A percentile compares a stretch with the other conserved stretches of the same genome.
phyloP scores from a whole-genome alignment of 2,888 invertebrate species.

The Brenthis ino region DNA sequence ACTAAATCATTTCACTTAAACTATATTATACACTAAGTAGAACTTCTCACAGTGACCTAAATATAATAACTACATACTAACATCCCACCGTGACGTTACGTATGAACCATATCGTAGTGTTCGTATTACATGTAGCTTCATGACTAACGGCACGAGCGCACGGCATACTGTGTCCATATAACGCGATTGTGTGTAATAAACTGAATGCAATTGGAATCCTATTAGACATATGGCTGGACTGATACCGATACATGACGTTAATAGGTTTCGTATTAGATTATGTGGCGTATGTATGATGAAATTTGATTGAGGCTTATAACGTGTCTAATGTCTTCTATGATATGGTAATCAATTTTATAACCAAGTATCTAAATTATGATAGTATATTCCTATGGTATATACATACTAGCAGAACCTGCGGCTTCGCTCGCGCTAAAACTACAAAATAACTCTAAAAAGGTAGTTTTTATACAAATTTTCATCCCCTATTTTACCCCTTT shows the following conservation, averaged over 20 bases:
- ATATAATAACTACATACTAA: too few species aligned
- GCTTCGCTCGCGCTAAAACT: too few species aligned
- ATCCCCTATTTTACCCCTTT: too few species aligned
- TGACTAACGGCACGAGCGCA: constrained; percentile 48
- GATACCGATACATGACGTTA: constrained; percentile 63
- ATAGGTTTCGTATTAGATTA: constrained; percentile 66
- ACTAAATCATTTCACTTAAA: too few species aligned
- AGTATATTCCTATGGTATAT: too few species aligned
- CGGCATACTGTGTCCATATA: constrained; percentile 48
- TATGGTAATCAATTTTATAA: constrained; percentile 7
- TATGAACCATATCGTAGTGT: constrained; percentile 8
- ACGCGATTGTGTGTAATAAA: constrained; percentile 72
- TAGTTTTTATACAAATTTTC: too few species aligned
- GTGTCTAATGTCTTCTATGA: constrained; percentile 5
- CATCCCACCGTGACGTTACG: background rate
- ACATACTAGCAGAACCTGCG: too few species aligned
- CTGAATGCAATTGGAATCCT: constrained; percentile 73
- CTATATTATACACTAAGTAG: too few species aligned
- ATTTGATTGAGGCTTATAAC: constrained; percentile 40
- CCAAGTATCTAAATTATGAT: too few species aligned
- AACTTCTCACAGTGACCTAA: too few species aligned
- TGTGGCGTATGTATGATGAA: constrained; percentile 44
- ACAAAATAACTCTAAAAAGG: too few species aligned
- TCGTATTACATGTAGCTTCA: constrained; percentile 46
- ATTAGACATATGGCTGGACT: constrained; percentile 67